phyloP scores from a whole-genome alignment of 2,888 invertebrate genomes.

The Mesochorus sp. region DNA sequence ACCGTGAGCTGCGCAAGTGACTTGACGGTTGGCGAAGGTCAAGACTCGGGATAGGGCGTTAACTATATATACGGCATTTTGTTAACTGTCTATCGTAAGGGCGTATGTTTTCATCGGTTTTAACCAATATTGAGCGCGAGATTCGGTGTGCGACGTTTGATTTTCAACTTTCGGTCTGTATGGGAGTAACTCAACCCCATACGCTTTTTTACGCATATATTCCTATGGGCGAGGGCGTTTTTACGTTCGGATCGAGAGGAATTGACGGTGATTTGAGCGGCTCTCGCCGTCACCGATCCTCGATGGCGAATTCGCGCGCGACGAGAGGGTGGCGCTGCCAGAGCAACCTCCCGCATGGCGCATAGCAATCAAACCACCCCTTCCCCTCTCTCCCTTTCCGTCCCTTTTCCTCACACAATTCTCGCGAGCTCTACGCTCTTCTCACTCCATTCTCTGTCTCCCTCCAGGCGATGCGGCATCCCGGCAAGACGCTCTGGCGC shows the following conservation, averaged over 20 bases:
- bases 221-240: too few species aligned
- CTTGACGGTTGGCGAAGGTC: conserved; percentile 63
- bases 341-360: conserved; percentile 37
- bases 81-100: background rate
- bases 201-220: too few species aligned
- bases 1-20: conserved; percentile 56
- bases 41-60: conserved; percentile 58
- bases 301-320: conserved; percentile 49
- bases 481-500: conserved; percentile 62
- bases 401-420: too few species aligned
- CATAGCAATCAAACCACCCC: conserved; percentile 46
- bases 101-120: background rate
- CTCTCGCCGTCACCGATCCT: conserved; percentile 20
- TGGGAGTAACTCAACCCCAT: too few species aligned
- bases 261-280: too few species aligned
- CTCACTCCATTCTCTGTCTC: conserved; percentile 8
- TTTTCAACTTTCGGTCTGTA: too few species aligned
- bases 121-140: too few species aligned
- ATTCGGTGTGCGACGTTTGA: too few species aligned
- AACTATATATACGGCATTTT: conserved; percentile 8
- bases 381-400: conserved; percentile 4
- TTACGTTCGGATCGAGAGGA: too few species aligned
- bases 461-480: conserved; percentile 52
- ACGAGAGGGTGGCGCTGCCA: conserved; percentile 53
- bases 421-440: background rate